Evolutionary conservation across 2,797 vertebrate genomes (phyloP).

Genomic region (Acestrorhynchus altus): DNA sequence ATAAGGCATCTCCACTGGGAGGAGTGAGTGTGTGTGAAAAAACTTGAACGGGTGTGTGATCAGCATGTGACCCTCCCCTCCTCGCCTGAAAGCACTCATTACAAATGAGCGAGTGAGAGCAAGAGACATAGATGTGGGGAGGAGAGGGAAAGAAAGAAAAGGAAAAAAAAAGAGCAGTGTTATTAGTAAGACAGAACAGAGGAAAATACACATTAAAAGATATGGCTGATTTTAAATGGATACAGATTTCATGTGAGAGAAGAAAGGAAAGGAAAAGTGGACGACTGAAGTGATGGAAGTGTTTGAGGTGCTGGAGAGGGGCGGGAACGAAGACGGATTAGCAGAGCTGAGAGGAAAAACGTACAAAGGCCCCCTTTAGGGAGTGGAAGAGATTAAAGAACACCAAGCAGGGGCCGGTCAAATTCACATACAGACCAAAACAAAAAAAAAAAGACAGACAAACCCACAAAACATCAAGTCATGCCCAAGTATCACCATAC

Average conservation of each 20-base stretch:
- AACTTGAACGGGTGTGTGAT: conserved; percentile 52
- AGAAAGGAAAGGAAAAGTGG: not conserved
- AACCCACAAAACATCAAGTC: conserved; percentile 41
- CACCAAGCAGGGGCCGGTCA: conserved; percentile 6
- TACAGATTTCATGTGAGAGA: not conserved
- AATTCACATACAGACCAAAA: not conserved
- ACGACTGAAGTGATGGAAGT: conserved; percentile 16
- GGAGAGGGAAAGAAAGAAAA: conserved; percentile 50
- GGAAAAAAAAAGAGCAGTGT: not conserved
- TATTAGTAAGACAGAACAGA: not conserved
- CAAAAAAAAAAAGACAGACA: not conserved
- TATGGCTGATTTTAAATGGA: not conserved
- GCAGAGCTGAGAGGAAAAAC: conserved; percentile 59
- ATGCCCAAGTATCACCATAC: conserved; percentile 54
- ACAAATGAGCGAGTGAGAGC: not conserved
- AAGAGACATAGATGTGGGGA: conserved; percentile 37
- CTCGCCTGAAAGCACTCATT: conserved; percentile 65
- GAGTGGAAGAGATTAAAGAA: conserved; percentile 62
- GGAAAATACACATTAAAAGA: too few species aligned
- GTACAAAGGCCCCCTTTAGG: conserved; percentile 66
- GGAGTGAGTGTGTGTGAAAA: too few species aligned
- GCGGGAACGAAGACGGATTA: conserved; percentile 72
- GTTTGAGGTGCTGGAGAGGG: conserved; percentile 53
- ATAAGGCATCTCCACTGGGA: too few species aligned
- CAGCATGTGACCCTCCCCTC: conserved; percentile 76